Evolutionary conservation across 2,888 invertebrate species (phyloP).

Genomic region (Sarcophaga rosellei): DNA sequence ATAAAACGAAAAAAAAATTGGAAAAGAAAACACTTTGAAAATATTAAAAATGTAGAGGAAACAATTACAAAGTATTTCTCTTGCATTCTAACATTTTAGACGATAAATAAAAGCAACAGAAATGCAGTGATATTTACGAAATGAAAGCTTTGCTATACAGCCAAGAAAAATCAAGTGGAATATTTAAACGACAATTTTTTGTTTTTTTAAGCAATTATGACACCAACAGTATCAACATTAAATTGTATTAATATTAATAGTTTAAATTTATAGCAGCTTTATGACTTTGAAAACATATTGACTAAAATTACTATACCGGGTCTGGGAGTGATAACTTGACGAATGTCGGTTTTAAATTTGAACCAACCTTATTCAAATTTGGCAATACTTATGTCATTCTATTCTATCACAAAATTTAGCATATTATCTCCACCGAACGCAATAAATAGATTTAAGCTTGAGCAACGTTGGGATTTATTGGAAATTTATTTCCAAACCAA

Average conservation of each 20-base stretch:
- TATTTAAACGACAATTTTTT: neutral
- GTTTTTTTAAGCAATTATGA: neutral
- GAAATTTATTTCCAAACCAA: too few relatives aligned
- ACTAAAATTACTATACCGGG: too few relatives aligned
- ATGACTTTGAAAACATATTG: neutral
- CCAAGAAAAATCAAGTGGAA: neutral
- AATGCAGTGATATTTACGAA: neutral
- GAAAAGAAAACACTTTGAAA: neutral
- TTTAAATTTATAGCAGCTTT: neutral
- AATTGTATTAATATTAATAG: too few relatives aligned
- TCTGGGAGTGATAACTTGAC: too few relatives aligned
- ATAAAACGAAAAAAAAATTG: neutral
- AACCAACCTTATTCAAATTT: too few relatives aligned
- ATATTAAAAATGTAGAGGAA: neutral
- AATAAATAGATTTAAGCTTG: too few relatives aligned
- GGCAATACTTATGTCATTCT: too few relatives aligned
- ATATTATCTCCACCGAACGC: too few relatives aligned
- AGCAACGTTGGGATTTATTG: too few relatives aligned
- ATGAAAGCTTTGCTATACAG: neutral
- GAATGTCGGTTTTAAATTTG: too few relatives aligned
- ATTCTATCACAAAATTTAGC: too few relatives aligned
- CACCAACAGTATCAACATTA: neutral
- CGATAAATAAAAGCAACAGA: neutral
- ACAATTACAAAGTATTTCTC: neutral
- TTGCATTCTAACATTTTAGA: neutral